Percentiles rank a stretch among this genome's conserved stretches.
Evolutionary conservation across 2,888 invertebrate genomes (phyloP).

Genomic region (Masnerella sp.): DNA sequence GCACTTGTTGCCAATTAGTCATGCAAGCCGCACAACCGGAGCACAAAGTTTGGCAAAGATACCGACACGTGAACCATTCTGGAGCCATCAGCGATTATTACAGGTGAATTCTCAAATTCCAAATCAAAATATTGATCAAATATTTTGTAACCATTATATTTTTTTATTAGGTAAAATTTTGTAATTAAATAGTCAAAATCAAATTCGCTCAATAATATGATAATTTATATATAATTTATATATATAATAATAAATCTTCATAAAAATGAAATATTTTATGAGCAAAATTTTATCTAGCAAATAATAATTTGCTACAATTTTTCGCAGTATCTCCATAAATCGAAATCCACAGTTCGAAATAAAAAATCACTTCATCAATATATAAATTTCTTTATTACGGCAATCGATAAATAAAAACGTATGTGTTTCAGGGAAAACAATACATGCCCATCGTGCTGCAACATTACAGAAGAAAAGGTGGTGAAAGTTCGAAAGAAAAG

Average conservation of each 20-base stretch:
- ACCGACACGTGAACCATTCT: slow-evolving; percentile 67
- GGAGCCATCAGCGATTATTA: slow-evolving; percentile 66
- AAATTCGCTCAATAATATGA: too few relatives aligned
- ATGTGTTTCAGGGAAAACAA: slow-evolving; percentile 52
- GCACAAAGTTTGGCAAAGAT: slow-evolving; percentile 70
- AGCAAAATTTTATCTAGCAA: too few relatives aligned
- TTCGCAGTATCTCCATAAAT: too few relatives aligned
- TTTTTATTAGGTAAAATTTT: neutral
- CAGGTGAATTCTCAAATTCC: slow-evolving; percentile 47
- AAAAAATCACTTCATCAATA: too few relatives aligned
- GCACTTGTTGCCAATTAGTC: slow-evolving; percentile 79
- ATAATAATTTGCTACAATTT: too few relatives aligned
- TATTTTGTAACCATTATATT: neutral
- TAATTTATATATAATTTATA: too few relatives aligned
- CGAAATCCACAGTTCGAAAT: too few relatives aligned
- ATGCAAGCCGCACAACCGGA: slow-evolving; percentile 66
- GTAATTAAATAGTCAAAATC: too few relatives aligned
- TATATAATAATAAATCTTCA: too few relatives aligned
- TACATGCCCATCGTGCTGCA: slow-evolving; percentile 62
- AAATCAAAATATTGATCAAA: neutral
- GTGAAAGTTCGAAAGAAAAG: slow-evolving; percentile 1
- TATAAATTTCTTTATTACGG: too few relatives aligned
- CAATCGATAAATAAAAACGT: neutral
- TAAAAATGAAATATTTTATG: too few relatives aligned
- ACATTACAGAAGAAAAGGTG: slow-evolving; percentile 26